Percentiles rank a stretch among this genome's conserved stretches.
phyloP scores from a whole-genome alignment of 2,797 vertebrate genomes.

The Pangasius mekongensis region DNA sequence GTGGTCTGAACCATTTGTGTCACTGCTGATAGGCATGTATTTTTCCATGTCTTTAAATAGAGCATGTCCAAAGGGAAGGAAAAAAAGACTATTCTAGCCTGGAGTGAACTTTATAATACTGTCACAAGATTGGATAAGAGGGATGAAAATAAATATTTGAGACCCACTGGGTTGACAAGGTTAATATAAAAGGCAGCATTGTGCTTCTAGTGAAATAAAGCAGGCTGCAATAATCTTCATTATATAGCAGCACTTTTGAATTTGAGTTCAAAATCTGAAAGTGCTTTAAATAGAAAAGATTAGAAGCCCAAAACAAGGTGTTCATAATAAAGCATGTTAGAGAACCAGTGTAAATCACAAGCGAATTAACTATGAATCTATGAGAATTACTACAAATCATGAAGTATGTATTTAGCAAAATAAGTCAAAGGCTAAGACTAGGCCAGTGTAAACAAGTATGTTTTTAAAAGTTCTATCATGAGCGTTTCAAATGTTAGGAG shows the following conservation, averaged over 20 bases:
- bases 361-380: background rate
- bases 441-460: background rate
- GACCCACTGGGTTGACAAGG: background rate
- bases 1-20: conserved; percentile 8
- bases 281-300: background rate
- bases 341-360: background rate
- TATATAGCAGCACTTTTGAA: background rate
- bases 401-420: background rate
- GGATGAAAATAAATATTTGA: conserved; percentile 35
- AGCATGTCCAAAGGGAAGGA: conserved; percentile 56
- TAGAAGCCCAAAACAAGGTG: background rate
- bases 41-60: conserved; percentile 60
- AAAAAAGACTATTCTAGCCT: conserved; percentile 71
- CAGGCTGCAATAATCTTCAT: conserved; percentile 1
- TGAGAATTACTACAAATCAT: background rate
- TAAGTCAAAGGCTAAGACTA: background rate
- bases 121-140: conserved; percentile 64
- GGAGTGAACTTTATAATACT: conserved; percentile 63
- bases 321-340: background rate
- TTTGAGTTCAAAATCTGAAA: background rate
- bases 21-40: conserved; percentile 17
- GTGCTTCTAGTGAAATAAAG: background rate
- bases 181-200: background rate
- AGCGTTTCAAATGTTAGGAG: background rate
- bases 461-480: background rate